phyloP scores from a whole-genome alignment of 2,797 vertebrate genomes.

The Dromococcyx pavoninus region DNA sequence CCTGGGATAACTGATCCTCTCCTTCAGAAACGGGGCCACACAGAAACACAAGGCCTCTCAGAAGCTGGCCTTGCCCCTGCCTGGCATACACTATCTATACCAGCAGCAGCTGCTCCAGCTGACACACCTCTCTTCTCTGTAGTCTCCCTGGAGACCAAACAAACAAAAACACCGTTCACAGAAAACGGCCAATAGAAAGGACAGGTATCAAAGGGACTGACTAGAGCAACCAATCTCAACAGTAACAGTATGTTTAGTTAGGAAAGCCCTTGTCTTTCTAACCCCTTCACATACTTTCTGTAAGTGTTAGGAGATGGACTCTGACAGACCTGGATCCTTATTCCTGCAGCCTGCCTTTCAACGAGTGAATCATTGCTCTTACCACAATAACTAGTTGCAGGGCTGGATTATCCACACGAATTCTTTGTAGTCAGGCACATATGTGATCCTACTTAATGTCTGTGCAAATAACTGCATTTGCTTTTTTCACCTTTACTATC shows the following conservation, averaged over 20 bases:
- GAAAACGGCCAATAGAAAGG: not conserved
- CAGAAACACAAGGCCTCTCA: accelerated
- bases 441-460: not conserved
- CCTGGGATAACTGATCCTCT: not conserved
- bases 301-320: not conserved
- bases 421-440: not conserved
- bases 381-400: not conserved
- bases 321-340: not conserved
- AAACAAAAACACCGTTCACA: not conserved
- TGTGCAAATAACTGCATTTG: not conserved
- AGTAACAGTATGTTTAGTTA: not conserved
- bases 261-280: not conserved
- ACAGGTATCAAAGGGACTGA: not conserved
- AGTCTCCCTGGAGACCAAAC: not conserved
- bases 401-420: not conserved
- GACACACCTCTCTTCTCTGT: accelerated
- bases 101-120: not conserved
- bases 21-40: not conserved
- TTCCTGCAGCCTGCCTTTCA: not conserved
- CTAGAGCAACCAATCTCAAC: not conserved
- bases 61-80: not conserved
- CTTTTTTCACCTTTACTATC: not conserved
- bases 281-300: not conserved
- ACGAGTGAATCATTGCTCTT: not conserved
- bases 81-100: not conserved